Evolutionary conservation across 2,888 invertebrate species (phyloP).

Genomic region (Epinotia demarniana): DNA sequence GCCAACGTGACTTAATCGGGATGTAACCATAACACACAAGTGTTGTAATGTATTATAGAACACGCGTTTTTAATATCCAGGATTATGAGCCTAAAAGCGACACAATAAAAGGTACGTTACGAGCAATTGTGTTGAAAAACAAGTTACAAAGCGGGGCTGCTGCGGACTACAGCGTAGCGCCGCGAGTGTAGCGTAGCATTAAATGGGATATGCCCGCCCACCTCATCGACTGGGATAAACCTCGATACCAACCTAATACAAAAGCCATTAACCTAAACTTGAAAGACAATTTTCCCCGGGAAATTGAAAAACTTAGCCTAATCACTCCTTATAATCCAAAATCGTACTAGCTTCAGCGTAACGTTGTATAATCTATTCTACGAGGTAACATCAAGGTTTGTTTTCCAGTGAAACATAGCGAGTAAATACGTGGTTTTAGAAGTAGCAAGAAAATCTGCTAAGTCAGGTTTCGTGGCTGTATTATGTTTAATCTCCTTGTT

Average conservation of each 20-base stretch:
- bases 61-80: too few relatives aligned
- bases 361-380: background rate
- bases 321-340: constrained; percentile 1
- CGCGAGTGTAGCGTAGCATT: too few relatives aligned
- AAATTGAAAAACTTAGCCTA: constrained; percentile 32
- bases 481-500: constrained; percentile 10
- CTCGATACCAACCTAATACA: constrained; percentile 7
- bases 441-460: background rate
- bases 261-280: constrained; percentile 18
- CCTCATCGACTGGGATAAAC: background rate
- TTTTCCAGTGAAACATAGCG: background rate
- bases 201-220: background rate
- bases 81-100: too few relatives aligned
- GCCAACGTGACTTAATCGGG: too few relatives aligned
- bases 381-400: background rate
- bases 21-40: too few relatives aligned
- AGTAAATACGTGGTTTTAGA: background rate
- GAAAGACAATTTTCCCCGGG: constrained; percentile 29
- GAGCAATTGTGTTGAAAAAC: too few relatives aligned
- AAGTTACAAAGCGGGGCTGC: too few relatives aligned
- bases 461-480: constrained; percentile 3
- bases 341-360: background rate
- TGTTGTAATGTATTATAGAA: too few relatives aligned
- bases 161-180: too few relatives aligned
- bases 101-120: too few relatives aligned